These are phyloP conservation scores for Capra hircus DNA, from an alignment of 2,113 vertebrate genomes.

Conservation along the genomic window DNA sequence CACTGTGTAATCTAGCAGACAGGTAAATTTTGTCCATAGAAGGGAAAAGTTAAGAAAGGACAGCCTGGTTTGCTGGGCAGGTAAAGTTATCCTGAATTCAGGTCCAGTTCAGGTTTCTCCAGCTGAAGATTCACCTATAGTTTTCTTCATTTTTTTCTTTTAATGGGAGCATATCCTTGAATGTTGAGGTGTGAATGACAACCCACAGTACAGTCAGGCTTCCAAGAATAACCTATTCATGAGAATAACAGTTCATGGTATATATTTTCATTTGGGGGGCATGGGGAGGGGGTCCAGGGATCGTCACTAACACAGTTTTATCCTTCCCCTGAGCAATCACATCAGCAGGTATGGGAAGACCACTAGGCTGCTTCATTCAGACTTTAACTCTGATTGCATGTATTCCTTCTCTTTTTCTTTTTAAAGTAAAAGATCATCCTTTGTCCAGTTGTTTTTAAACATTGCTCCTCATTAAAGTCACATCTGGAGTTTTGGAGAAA, in stretches of 20 bases:
- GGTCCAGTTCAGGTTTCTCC: background rate
- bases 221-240: background rate
- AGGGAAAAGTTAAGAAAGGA: background rate
- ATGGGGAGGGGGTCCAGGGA: accelerated
- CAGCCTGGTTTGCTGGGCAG: background rate
- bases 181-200: background rate
- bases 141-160: background rate
- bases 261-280: background rate
- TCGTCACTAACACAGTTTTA: background rate
- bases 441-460: background rate
- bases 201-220: background rate
- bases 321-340: background rate
- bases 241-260: background rate
- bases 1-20: background rate
- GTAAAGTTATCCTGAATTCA: background rate
- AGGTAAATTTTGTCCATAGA: background rate
- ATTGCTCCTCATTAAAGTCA: background rate
- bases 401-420: background rate
- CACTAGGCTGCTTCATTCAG: background rate
- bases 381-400: background rate
- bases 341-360: background rate
- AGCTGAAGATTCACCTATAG: background rate
- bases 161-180: background rate
- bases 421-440: background rate
- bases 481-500: background rate